Percentiles rank a stretch among this genome's conserved stretches.
Evolutionary conservation across 2,797 vertebrate species (phyloP).

Genomic region (Adelosebastes latens): DNA sequence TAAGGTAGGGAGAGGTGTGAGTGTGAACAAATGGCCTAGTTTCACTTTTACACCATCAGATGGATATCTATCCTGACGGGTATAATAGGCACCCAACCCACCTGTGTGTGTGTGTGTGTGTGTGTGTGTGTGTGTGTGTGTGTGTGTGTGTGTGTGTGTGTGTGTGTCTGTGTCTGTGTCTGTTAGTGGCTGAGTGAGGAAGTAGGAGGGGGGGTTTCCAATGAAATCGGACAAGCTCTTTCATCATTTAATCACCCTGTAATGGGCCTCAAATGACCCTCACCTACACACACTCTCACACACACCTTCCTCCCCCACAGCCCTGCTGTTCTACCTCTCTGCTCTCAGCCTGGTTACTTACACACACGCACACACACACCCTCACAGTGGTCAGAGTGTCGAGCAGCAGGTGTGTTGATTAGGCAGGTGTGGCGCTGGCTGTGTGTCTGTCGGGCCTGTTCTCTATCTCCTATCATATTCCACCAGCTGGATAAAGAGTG

Average conservation of each 20-base stretch:
- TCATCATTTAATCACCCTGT: slow-evolving; percentile 80
- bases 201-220: slow-evolving; percentile 39
- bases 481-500: slow-evolving; percentile 67
- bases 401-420: slow-evolving; percentile 77
- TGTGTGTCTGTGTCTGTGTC: slow-evolving; percentile 2
- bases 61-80: slow-evolving; percentile 67
- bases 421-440: slow-evolving; percentile 63
- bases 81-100: slow-evolving; percentile 65
- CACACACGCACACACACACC: background rate
- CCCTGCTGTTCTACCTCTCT: slow-evolving; percentile 44
- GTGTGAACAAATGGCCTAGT: slow-evolving; percentile 59
- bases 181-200: slow-evolving; percentile 26
- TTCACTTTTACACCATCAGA: slow-evolving; percentile 68
- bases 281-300: slow-evolving; percentile 38
- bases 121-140: slow-evolving; percentile 11
- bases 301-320: slow-evolving; percentile 26
- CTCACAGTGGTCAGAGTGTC: slow-evolving; percentile 53
- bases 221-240: slow-evolving; percentile 75
- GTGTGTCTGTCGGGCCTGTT: slow-evolving; percentile 44
- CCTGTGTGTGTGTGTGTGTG: slow-evolving; percentile 30
- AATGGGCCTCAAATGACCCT: slow-evolving; percentile 73
- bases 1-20: slow-evolving; percentile 42
- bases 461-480: slow-evolving; percentile 63
- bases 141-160: slow-evolving; percentile 13
- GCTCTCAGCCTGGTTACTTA: slow-evolving; percentile 28